Evolutionary conservation across 2,888 invertebrate genomes (phyloP).

Genomic region (Cryptocephalus moraei): DNA sequence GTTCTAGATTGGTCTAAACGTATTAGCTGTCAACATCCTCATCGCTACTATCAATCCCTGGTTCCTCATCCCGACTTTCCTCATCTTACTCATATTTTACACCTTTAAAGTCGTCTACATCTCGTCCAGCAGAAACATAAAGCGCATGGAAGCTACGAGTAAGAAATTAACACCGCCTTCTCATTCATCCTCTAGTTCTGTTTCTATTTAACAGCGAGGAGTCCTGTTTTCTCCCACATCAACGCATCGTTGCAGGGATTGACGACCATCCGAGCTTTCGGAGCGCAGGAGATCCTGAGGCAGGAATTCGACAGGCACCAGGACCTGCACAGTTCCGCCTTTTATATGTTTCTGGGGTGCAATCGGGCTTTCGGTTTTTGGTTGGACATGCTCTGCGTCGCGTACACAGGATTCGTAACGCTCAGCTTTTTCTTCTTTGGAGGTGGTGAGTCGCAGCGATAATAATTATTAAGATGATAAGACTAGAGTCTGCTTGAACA

Average conservation of each 20-base stretch:
- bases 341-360: slow-evolving; percentile 54
- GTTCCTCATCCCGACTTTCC: slow-evolving; percentile 53
- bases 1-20: slow-evolving; percentile 36
- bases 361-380: slow-evolving; percentile 62
- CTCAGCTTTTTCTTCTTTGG: slow-evolving; percentile 25
- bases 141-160: slow-evolving; percentile 59
- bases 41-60: slow-evolving; percentile 62
- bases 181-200: not conserved
- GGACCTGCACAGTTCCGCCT: slow-evolving; percentile 62
- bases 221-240: slow-evolving; percentile 69
- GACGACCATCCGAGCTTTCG: slow-evolving; percentile 63
- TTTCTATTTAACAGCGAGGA: slow-evolving; percentile 47
- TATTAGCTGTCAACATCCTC: slow-evolving; percentile 63
- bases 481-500: too few species aligned
- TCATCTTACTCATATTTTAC: slow-evolving; percentile 55
- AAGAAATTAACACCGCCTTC: slow-evolving; percentile 24
- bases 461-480: too few species aligned
- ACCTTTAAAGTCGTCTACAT: slow-evolving; percentile 58
- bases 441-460: slow-evolving; percentile 18
- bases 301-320: slow-evolving; percentile 54
- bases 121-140: slow-evolving; percentile 62
- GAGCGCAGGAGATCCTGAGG: slow-evolving; percentile 51
- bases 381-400: slow-evolving; percentile 42
- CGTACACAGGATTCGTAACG: slow-evolving; percentile 24
- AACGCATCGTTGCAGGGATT: slow-evolving; percentile 68